A percentile compares a stretch with the other conserved stretches of the same genome.
Evolutionary conservation across 2,888 invertebrate genomes (phyloP).

Genomic region (Amblyteles armatorius): DNA sequence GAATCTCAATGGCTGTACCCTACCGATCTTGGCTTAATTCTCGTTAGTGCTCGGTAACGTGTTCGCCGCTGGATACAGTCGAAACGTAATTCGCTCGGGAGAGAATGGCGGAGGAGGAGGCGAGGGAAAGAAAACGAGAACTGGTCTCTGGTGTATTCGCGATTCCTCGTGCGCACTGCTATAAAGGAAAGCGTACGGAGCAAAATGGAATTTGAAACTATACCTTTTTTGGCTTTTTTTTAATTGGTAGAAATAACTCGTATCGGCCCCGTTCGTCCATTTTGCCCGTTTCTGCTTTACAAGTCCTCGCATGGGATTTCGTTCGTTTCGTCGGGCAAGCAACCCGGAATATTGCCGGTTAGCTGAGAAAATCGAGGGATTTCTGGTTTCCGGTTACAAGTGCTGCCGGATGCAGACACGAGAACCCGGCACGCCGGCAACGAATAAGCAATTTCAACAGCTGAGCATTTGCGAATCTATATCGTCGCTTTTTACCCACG

Average conservation of each 20-base stretch:
- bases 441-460: conserved; percentile 27
- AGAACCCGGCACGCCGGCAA: conserved; percentile 13
- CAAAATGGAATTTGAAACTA: not conserved
- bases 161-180: not conserved
- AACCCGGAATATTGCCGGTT: conserved; percentile 26
- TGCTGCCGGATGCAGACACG: conserved; percentile 15
- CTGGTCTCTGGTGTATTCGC: conserved; percentile 25
- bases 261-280: not conserved
- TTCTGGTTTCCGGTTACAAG: conserved; percentile 18
- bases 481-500: conserved; percentile 18
- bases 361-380: conserved; percentile 41
- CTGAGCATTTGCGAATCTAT: conserved; percentile 33
- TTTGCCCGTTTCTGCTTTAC: not conserved
- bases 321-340: conserved; percentile 28
- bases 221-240: not conserved
- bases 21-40: conserved; percentile 7
- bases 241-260: not conserved
- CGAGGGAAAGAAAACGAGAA: conserved; percentile 16
- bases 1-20: conserved; percentile 6
- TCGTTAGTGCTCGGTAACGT: not conserved
- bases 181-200: not conserved
- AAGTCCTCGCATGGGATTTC: conserved; percentile 51
- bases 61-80: conserved; percentile 6
- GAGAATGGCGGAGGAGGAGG: not conserved
- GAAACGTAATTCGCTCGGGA: not conserved